Base-by-base conservation (phyloP, 1,140 invertebrate genomes). In the Capitella teleta region DNA sequence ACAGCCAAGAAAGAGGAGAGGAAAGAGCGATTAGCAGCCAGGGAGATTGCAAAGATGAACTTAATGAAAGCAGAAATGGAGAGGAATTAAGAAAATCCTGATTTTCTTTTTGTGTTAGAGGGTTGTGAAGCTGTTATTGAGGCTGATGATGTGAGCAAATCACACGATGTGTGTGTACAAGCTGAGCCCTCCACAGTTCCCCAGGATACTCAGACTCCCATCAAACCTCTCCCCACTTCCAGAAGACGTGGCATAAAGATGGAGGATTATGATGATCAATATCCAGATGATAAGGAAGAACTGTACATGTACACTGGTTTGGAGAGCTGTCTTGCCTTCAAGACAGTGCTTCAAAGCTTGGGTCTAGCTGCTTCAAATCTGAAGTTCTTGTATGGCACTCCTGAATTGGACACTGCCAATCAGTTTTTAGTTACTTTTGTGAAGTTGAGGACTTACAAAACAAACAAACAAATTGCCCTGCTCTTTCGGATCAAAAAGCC, bases 401-500 rank as follows among this genome's bases (percentile, higher is more conserved):
- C 16, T 3, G 14, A 16, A 2, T 19, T 24, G 14, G n/a, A 16
- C 2, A 12, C 24, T 43, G 41, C 19, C 19, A 12, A 43, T 24
- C 41, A 43, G 3, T 43, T 43, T 19, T 43, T 43, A n/a, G 2
- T 19, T 3, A 43, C 41, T 24, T 23, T 43, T 16, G 41, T 43
- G 2, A 43, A 43, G 41, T 24, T 43, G 16, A 46, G 60, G 32
- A 42, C 32, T 42, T 49, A 56, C 40, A 58, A 48, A 18, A 42
- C 48, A 24, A 55, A 64, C 45, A 52, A 53, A 48, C 61, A 62
- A 57, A 28, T 65, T 3, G 51, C 55, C 38, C 21, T 48, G 14
- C 37, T 47, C 5, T 47, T 47, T 47, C 18, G 25, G 14, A 34
- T 47, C 19, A 32, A 12, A 10, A 32, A 47, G 45, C 21, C 45